Conservation (phyloP, 1,140 invertebrate species). For the Leptinotarsa undecemlineata region DNA sequence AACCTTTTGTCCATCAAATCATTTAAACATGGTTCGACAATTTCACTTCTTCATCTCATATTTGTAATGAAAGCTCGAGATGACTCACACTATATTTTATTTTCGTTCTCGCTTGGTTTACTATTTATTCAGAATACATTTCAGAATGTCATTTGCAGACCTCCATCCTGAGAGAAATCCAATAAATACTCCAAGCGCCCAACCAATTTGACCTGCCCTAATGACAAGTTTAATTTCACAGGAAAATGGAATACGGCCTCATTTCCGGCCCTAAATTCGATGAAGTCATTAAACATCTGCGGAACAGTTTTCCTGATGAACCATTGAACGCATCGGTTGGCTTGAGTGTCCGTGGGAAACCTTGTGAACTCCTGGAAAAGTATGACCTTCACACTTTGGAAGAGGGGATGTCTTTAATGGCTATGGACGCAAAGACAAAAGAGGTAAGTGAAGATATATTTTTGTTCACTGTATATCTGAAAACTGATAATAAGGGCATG, state of each 20-base stretch:
- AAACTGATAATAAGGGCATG: neutral
- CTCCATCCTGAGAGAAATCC: no score
- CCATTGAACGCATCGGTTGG: conserved; percentile 76
- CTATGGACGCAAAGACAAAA: conserved; percentile 61
- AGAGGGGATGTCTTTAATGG: conserved; percentile 75
- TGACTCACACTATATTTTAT: no score
- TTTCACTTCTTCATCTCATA: no score
- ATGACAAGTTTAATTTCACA: neutral
- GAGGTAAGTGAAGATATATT: conserved; percentile 57
- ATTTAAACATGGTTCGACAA: no score
- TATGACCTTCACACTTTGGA: conserved; percentile 70
- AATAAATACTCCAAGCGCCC: no score
- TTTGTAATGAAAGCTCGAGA: no score
- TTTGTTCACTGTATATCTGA: neutral
- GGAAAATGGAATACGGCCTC: conserved; percentile 56
- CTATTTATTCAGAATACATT: no score
- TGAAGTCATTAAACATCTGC: conserved; percentile 70
- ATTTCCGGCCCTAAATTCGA: conserved; percentile 60
- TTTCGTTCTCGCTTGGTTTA: no score
- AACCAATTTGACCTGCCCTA: no score
- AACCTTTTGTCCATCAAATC: no score
- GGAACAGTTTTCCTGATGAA: conserved; percentile 79
- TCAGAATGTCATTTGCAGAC: no score
- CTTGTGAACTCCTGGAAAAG: conserved; percentile 72
- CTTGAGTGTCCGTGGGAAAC: conserved; percentile 68